Evolutionary conservation across 2,888 invertebrate genomes (phyloP), one percentile per base, ranked within the genome.

Genomic region (Caenorhabditis afra): DNA sequence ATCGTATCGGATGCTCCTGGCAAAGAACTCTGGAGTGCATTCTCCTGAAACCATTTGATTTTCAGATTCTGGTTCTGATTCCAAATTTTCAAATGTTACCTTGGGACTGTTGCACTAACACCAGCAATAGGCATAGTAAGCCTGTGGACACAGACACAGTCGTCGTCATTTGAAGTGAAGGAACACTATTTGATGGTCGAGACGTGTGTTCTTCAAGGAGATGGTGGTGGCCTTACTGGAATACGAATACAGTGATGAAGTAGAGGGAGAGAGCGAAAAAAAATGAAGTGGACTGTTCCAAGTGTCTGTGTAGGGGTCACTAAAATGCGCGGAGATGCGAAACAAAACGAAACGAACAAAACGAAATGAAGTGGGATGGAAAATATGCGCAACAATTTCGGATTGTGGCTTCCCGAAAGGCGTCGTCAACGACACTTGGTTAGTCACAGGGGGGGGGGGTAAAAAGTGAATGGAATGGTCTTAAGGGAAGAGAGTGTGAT

Each of bases 11-110:
- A 88, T 82, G 16, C 83, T 81, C 59, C 86, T 82, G 16, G 88
- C 88, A 73, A 85, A 85, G 66, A 87, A 88, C 41, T 66, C 61
- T 4, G 86, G 81, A 16, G 81, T 74, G 71, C 87, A 87, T 4
- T 82, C 79, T 41, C 75, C 81, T 79, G 23, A 20, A 74, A 29
- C 4, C 3, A 29, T 29, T n/a, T n/a, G n/a, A n/a, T n/a, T n/a
- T n/a, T n/a, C n/a, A n/a, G n/a, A 29, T 7, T 29, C 29, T 29
- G 29, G 29, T 29, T n/a, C n/a, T n/a, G n/a, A n/a, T n/a, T n/a
- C n/a, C n/a, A n/a, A n/a, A n/a, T n/a, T 29, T 29, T 29, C 29
- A 29, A 29, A 29, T 29, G 29, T 29, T 70, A 70, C 70, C 70
- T 39, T 73, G 49, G n/a, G 22, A 64, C 18, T 64, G 71, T 58